Evolutionary conservation across 2,797 vertebrate genomes (phyloP).

Genomic region (Bucorvus abyssinicus): DNA sequence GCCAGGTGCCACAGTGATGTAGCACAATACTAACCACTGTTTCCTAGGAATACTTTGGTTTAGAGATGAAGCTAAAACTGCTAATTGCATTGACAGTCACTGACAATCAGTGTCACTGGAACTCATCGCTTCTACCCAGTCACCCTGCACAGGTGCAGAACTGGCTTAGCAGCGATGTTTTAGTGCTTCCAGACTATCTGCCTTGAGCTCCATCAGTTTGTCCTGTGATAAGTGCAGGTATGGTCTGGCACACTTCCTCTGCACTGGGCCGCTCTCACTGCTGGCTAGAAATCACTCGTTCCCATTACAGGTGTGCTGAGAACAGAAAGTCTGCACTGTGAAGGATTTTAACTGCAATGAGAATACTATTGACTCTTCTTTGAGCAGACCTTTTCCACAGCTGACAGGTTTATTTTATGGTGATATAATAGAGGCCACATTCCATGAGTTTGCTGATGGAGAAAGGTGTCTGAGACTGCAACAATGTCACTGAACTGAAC

Average conservation of each 20-base stretch:
- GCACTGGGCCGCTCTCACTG: background rate
- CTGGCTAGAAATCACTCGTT: background rate
- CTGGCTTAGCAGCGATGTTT: background rate
- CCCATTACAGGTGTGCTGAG: background rate
- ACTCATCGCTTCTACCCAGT: background rate
- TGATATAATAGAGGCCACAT: background rate
- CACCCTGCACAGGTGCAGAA: background rate
- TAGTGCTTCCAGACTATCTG: background rate
- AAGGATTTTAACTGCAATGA: background rate
- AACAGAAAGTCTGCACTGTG: background rate
- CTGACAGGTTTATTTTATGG: background rate
- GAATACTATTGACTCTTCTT: background rate
- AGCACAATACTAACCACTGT: background rate
- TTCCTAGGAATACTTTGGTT: background rate
- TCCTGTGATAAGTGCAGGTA: fast-evolving
- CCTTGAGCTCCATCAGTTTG: fast-evolving
- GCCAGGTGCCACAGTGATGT: background rate
- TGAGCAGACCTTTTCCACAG: background rate
- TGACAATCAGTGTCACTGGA: background rate
- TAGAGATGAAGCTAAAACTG: background rate
- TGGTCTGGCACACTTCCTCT: background rate
- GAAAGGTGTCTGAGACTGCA: background rate
- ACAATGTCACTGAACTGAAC: background rate
- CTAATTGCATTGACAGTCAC: background rate
- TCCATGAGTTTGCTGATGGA: background rate